These are phyloP conservation scores for Amphipoea lucens DNA, from an alignment of 2,888 invertebrate genomes.

Conservation along the genomic window DNA sequence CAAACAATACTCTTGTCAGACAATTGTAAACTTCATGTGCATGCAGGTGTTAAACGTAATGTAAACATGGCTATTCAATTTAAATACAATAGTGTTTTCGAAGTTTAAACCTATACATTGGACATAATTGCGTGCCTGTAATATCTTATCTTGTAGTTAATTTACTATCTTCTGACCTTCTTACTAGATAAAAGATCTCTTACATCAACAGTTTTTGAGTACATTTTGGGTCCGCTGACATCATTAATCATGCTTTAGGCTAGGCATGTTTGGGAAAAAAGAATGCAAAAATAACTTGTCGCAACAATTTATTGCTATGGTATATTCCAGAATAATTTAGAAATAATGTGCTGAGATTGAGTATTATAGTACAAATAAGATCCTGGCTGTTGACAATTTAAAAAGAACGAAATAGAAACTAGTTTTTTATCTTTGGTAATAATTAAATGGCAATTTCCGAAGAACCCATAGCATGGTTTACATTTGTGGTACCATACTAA, in stretches of 20 bases:
- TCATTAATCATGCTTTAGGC: neutral
- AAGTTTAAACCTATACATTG: slow-evolving; percentile 27
- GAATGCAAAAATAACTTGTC: neutral
- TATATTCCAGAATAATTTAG: neutral
- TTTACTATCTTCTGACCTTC: slow-evolving; percentile 23
- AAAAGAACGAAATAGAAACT: neutral
- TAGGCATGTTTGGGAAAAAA: neutral
- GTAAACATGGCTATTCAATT: slow-evolving; percentile 54
- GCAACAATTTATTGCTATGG: too few species aligned
- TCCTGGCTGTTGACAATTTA: neutral
- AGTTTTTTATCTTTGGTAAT: too few species aligned
- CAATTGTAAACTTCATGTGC: slow-evolving; percentile 36
- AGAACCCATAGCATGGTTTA: neutral
- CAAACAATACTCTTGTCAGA: slow-evolving; percentile 31
- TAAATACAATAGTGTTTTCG: slow-evolving; percentile 61
- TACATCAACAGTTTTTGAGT: neutral
- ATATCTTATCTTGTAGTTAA: slow-evolving; percentile 13
- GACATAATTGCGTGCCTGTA: neutral
- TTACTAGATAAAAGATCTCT: neutral
- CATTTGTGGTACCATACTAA: neutral
- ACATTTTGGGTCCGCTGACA: neutral
- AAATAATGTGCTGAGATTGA: neutral
- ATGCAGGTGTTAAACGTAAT: slow-evolving; percentile 28
- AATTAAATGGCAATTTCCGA: neutral
- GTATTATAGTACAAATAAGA: neutral